Conservation (phyloP, 2,797 vertebrate species). For the Diglossa cyanea region DNA sequence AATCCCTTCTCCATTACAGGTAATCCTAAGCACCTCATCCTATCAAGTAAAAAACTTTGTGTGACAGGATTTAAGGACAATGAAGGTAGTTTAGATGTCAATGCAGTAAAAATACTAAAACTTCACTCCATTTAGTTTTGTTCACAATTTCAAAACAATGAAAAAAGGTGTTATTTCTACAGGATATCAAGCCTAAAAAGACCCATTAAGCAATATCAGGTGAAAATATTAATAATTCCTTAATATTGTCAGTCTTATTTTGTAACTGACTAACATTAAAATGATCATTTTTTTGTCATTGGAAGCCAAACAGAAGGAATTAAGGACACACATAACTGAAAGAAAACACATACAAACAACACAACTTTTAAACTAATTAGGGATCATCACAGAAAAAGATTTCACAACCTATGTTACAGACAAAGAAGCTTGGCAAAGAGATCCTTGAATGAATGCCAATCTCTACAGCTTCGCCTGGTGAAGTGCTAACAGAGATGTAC, state of each 20-base stretch:
- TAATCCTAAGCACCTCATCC: not conserved
- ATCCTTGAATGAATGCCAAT: not conserved
- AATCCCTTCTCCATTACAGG: not conserved
- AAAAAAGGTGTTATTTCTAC: not conserved
- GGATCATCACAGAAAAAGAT: not conserved
- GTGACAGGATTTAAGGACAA: not conserved
- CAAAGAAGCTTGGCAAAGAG: not conserved
- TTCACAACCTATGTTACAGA: not conserved
- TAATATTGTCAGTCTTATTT: not conserved
- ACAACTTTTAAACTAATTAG: not conserved
- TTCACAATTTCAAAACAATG: not conserved
- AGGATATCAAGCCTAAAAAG: not conserved
- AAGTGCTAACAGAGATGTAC: not conserved
- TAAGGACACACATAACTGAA: not conserved
- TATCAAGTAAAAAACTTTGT: not conserved
- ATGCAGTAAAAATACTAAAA: not conserved
- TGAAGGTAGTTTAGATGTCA: not conserved
- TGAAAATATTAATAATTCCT: not conserved
- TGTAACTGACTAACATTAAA: not conserved
- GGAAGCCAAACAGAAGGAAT: not conserved
- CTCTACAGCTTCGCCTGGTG: accelerated
- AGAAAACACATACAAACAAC: accelerated
- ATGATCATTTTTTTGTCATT: accelerated
- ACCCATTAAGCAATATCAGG: not conserved
- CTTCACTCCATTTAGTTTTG: not conserved